These are phyloP conservation scores for Apomyelois bistriatella DNA, from an alignment of 2,888 invertebrate genomes.

Conservation along the genomic window DNA sequence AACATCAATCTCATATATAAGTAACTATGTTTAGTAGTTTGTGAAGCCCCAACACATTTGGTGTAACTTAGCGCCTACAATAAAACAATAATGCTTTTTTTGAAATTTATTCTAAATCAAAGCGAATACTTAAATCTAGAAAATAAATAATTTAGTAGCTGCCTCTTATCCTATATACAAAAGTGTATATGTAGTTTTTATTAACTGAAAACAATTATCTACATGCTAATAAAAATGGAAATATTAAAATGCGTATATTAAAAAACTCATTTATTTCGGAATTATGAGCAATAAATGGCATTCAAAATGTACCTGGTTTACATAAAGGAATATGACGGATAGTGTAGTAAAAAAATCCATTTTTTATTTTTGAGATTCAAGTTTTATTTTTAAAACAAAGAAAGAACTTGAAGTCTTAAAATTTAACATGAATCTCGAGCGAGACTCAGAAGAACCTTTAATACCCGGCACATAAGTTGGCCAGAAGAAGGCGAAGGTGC, in stretches of 20 bases:
- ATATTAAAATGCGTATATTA: slow-evolving; percentile 4
- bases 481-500: no score
- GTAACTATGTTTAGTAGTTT: not conserved
- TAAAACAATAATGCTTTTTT: not conserved
- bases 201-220: not conserved
- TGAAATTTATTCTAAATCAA: not conserved
- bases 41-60: not conserved
- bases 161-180: slow-evolving; percentile 3
- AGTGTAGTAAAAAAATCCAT: not conserved
- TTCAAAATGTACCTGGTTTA: not conserved
- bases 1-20: no score
- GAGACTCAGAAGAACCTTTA: no score
- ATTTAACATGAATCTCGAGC: no score
- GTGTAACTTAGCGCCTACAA: not conserved
- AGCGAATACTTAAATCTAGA: slow-evolving; percentile 1
- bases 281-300: not conserved
- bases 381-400: no score
- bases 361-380: no score
- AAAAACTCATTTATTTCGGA: slow-evolving; percentile 2
- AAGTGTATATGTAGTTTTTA: not conserved
- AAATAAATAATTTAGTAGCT: slow-evolving; percentile 4
- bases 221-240: not conserved
- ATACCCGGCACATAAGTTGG: no score
- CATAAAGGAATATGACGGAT: not conserved
- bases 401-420: no score